phyloP scores from a whole-genome alignment of 2,888 invertebrate genomes.

The Antitype chi region DNA sequence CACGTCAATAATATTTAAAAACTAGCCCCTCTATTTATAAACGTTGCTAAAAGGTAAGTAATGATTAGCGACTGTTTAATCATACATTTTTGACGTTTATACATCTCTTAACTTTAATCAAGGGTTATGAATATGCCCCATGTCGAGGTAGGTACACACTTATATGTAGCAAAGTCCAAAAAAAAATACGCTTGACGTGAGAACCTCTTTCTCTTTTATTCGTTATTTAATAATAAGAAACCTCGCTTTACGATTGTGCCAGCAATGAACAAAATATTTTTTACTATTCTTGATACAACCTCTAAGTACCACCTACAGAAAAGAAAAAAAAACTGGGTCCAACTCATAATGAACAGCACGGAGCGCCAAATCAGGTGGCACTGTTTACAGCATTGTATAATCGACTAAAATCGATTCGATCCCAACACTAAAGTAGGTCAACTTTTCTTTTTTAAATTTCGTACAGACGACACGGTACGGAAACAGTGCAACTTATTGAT shows the following conservation, averaged over 20 bases:
- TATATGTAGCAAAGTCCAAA: neutral
- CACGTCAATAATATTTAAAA: neutral
- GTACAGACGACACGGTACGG: conserved; percentile 25
- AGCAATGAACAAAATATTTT: neutral
- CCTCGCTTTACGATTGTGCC: neutral
- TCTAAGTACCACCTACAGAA: neutral
- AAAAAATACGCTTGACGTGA: neutral
- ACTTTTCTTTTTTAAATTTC: conserved; percentile 75
- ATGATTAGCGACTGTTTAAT: no score
- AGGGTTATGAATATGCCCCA: no score
- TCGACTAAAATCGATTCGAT: conserved; percentile 75
- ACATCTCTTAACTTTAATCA: no score
- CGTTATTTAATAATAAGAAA: neutral
- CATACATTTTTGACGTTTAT: no score
- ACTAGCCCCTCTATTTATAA: neutral
- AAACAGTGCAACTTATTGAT: conserved; percentile 20
- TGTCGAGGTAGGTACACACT: neutral
- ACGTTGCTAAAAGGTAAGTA: no score
- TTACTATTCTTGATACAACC: neutral
- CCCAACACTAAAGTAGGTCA: conserved; percentile 64
- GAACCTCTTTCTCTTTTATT: no score
- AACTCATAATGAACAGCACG: conserved; percentile 47
- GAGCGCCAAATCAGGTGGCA: conserved; percentile 51
- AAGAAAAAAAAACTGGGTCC: conserved; percentile 13
- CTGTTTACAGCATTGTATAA: conserved; percentile 76